Evolutionary conservation across 2,113 vertebrate species (phyloP), one percentile per base, ranked within the genome.

Genomic region (Equus quagga): DNA sequence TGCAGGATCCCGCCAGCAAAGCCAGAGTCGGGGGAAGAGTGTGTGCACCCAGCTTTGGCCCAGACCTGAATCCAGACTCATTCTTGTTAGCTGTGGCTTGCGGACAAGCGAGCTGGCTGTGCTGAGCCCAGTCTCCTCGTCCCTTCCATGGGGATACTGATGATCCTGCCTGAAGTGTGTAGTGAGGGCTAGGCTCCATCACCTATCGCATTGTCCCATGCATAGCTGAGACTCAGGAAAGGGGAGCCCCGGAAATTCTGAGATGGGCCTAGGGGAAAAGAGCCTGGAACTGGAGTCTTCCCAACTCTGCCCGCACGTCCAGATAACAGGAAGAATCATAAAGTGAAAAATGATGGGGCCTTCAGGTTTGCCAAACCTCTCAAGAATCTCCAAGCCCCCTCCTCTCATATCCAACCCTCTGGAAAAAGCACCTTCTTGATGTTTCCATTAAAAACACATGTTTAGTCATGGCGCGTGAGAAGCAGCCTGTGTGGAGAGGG

Each of bases 11-110:
- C 23, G 6, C 18, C 51, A 78, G 18, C 24, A 60, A 86, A 23
- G 23, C 56, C 23, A 0, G 9, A 24, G 0, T 3, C 0, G 1
- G 4, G 21, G 33, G 31, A 5, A 19, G 19, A 19, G 0, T 8
- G 3, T 18, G 13, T 54, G n/a, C 12, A 9, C 44, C 17, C 17
- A 13, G 33, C 13, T 26, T 54, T 17, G 8, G 26, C 33, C 12
- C 2, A 1, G 5, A 17, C 75, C 54, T 67, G 54, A 76, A 58
- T 89, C 93, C 75, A 62, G 81, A 13, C 19, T 58, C 49, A 0
- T 46, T n/a, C 44, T 88, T 84, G 11, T 11, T 7, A 41, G 46
- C 76, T 36, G 5, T 36, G 33, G 28, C 36, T 46, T 21, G 3
- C 24, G 54, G 69, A 65, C 19, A 23, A 26, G 49, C 33, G 80